Conservation (phyloP, 1,140 invertebrate species). For the Leptestheria dahalacensis region DNA sequence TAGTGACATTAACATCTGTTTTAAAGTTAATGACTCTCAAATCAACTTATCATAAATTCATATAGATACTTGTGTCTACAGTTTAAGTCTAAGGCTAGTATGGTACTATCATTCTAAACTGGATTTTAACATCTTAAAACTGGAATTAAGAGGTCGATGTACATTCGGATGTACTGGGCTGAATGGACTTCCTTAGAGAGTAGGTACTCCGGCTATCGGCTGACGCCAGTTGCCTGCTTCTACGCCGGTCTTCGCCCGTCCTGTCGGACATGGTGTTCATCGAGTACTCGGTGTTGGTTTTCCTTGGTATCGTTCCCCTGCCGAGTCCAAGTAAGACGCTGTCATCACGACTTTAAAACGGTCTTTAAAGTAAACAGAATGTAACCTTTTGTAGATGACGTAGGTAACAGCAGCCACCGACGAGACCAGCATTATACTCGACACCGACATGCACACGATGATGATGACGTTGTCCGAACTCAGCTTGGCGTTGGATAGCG, state of each 20-base stretch:
- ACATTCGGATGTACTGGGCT: not conserved
- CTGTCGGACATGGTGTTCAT: not conserved
- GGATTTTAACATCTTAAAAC: not conserved
- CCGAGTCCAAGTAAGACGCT: not conserved
- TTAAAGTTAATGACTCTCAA: too few relatives aligned
- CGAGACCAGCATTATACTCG: not conserved
- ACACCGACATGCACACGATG: slow-evolving; percentile 8
- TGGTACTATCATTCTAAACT: too few relatives aligned
- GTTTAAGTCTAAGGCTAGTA: too few relatives aligned
- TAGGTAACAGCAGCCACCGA: slow-evolving; percentile 1
- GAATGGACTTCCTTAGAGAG: not conserved
- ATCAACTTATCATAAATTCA: too few relatives aligned
- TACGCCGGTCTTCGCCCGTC: not conserved
- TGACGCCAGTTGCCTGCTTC: not conserved
- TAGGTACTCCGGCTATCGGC: not conserved
- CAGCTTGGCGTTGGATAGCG: not conserved
- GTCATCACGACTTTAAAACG: too few relatives aligned
- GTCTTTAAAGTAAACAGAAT: too few relatives aligned
- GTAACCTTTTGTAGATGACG: not conserved
- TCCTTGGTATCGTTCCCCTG: not conserved
- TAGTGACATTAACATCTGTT: too few relatives aligned
- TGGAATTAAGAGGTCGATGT: not conserved
- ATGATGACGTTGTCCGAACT: not conserved
- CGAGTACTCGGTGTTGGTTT: slow-evolving; percentile 3
- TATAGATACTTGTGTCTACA: too few relatives aligned